Base-by-base conservation (phyloP, 1,140 invertebrate species). In the Monochamus saltuarius region DNA sequence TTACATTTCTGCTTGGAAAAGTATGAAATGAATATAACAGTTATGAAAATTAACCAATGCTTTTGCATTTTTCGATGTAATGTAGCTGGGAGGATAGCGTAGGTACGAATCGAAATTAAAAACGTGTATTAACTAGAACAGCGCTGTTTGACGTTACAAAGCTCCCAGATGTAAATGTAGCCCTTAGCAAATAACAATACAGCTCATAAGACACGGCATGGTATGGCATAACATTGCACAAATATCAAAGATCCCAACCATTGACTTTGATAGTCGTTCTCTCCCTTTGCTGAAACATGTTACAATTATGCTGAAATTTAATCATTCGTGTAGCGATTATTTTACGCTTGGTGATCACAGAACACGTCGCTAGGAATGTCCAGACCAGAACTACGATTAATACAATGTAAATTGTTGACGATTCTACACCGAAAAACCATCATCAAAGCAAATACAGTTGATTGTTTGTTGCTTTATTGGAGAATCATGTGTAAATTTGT, bases 241-340 rank as follows among this genome's bases (percentile, higher is more conserved):
- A 54, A 61, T 66, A 66, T 66, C 65, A 67, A 67, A 66, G 61
- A 63, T 63, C 40, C 58, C 39, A 43, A 57, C 55, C 65, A 63
- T 67, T 67, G 62, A 67, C 65, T 67, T 67, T 67, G 65, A 67
- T 67, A 64, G 61, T 54, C 59, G 65, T 56, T 56, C 53, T 40
- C 42, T 55, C 67, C 67, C 71, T 70, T 71, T 67, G 67, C 60
- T 46, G 64, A 54, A 65, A 68, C 68, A 74, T 70, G 73, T 71
- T 72, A 75, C 72, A 74, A 75, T 75, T 75, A 75, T 74, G 74
- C 70, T 73, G 74, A 75, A 75, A 74, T 75, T 75, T 75, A 75
- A 75, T 75, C 74, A 75, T 71, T 75, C 68, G 73, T 71, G 71
- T 73, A 73, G 71, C 69, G 74, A 74, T 75, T 75, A 75, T 64